Evolutionary conservation across 2,888 invertebrate genomes (phyloP), one percentile per base, ranked within the genome.

Genomic region (Globia sparganii): DNA sequence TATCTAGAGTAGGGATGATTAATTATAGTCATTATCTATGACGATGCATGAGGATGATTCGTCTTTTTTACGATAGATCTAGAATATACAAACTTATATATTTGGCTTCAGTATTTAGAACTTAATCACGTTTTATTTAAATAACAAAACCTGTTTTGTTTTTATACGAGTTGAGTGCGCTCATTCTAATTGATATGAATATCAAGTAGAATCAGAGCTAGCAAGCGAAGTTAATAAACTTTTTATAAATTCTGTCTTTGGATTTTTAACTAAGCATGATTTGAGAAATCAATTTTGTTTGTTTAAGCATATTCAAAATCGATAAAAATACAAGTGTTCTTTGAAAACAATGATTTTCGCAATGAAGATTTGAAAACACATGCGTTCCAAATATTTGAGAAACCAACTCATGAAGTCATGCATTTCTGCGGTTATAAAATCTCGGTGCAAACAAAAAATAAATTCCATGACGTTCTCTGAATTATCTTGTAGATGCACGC

Each of bases 401-500:
- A 69, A 66, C 34, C 2, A 28, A 15, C 11, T 8, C 8, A 62
- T 70, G 31, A 80, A 25, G 18, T 49, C 40, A 62, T 31, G 15
- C 8, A 78, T 46, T 53, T 72, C 66, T 59, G 11, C 28, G 25
- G 2, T 65, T 28, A 64, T 8, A 66, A 75, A 43, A 81, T 67
- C 59, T 69, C 18, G 18, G 15, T 61, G 21, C 43, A 49, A 62
- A 62, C 61, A 75, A 59, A 80, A 67, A 75, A 71, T 31, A 61
- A 77, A 82, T 75, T 83, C 80, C 77, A 75, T 69, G 75, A 73
- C 65, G 76, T 65, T 58, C 34, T 49, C 28, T 65, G 34, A 75
- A 67, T 80, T 84, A 86, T 84, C 79, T 82, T 58, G 58, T 56
- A 72, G 77, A 66, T 77, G 77, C 72, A 74, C 71, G 74, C 77